A percentile compares a stretch with the other conserved stretches of the same genome.
These are phyloP conservation scores for Deilephila elpenor DNA, from an alignment of 2,888 invertebrate genomes.

Conservation along the genomic window DNA sequence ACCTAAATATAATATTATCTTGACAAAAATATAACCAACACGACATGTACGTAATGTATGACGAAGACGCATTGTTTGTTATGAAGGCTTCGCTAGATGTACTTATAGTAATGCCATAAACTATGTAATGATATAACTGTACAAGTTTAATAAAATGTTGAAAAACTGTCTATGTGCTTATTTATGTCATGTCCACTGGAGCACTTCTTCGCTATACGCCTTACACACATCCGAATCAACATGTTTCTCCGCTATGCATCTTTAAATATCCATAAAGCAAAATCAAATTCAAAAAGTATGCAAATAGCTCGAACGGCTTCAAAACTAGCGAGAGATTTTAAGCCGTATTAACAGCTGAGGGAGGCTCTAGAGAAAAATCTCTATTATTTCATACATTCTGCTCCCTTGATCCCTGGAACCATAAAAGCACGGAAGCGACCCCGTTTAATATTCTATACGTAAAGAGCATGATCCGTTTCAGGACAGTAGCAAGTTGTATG, in stretches of 20 bases:
- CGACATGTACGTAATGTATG: constrained; percentile 3
- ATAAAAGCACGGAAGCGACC: constrained; percentile 30
- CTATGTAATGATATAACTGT: constrained; percentile 2
- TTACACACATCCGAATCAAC: no score
- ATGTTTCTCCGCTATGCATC: no score
- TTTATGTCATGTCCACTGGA: background rate
- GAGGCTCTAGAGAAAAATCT: constrained; percentile 19
- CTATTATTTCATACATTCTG: constrained; percentile 26
- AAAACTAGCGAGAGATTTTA: constrained; percentile 5
- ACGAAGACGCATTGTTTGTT: background rate
- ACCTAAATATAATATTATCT: background rate
- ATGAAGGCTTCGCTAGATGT: background rate
- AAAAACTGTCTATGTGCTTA: background rate
- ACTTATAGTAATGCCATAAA: constrained; percentile 19
- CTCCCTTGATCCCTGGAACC: constrained; percentile 28
- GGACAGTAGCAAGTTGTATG: background rate
- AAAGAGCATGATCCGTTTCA: constrained; percentile 27
- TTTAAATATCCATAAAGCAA: background rate
- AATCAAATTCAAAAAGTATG: background rate
- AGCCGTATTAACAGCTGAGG: constrained; percentile 11
- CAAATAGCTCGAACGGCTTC: background rate
- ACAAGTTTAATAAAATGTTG: constrained; percentile 24
- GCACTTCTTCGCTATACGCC: no score
- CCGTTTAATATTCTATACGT: constrained; percentile 33
- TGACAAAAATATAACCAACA: background rate